phyloP scores from a whole-genome alignment of 2,113 vertebrate species.

The Pogonocichla stellata region DNA sequence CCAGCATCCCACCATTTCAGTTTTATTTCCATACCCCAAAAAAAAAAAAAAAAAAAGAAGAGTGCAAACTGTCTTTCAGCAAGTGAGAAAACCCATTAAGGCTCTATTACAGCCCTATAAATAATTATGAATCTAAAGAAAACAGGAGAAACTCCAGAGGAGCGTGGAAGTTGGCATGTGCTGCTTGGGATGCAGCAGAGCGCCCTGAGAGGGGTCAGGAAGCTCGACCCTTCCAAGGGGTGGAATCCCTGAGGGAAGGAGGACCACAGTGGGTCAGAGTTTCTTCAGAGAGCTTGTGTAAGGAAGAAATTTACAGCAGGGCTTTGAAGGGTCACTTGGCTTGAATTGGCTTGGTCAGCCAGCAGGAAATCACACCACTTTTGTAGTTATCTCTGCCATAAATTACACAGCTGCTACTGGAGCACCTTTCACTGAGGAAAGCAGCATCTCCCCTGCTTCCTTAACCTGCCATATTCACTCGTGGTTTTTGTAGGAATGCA shows the following conservation, averaged over 20 bases:
- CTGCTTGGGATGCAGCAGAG: not conserved
- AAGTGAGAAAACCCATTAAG: not conserved
- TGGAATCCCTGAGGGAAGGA: not conserved
- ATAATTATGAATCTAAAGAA: not conserved
- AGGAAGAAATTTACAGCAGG: not conserved
- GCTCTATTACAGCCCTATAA: fast-evolving
- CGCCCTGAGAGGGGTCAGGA: not conserved
- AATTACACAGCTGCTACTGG: not conserved
- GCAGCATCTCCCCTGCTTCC: not conserved
- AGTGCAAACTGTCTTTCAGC: not conserved
- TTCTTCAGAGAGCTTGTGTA: not conserved
- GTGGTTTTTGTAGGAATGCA: not conserved
- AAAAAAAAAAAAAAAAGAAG: not conserved
- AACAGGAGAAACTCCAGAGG: not conserved
- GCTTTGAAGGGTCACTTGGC: not conserved
- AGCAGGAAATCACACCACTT: not conserved
- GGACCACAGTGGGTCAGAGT: fast-evolving
- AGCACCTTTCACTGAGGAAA: not conserved
- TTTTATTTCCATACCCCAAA: not conserved
- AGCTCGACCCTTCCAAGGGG: fast-evolving
- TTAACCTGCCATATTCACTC: not conserved
- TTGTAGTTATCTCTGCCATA: not conserved
- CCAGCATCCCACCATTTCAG: fast-evolving
- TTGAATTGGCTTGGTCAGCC: not conserved
- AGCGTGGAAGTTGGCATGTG: not conserved